Conservation (phyloP, 2,113 vertebrate species). For the Carassius gibelio region DNA sequence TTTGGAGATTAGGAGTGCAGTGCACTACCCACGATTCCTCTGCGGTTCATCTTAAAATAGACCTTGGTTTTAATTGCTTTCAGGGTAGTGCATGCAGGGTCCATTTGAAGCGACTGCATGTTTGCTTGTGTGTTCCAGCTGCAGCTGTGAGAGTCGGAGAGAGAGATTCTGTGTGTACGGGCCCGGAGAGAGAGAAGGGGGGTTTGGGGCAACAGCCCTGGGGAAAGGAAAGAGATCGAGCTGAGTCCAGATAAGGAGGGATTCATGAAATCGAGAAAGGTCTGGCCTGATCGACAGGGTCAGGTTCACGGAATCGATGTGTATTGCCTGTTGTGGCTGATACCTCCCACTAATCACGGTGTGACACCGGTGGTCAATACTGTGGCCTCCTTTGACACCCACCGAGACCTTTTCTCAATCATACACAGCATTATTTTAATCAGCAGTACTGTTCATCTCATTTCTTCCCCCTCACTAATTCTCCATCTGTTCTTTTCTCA, state of each 20-base stretch:
- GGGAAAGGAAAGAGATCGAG: conserved; percentile 44
- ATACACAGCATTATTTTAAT: conserved; percentile 58
- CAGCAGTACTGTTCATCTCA: conserved; percentile 27
- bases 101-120: conserved; percentile 43
- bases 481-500: conserved; percentile 45
- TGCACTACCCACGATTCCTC: conserved; percentile 21
- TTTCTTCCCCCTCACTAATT: conserved; percentile 63
- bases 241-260: conserved; percentile 75
- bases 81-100: conserved; percentile 9
- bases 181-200: not conserved
- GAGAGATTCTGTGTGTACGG: conserved; percentile 30
- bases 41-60: conserved; percentile 38
- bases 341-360: conserved; percentile 74
- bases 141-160: conserved; percentile 24
- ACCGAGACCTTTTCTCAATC: conserved; percentile 12
- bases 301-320: conserved; percentile 69
- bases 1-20: conserved; percentile 2
- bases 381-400: conserved; percentile 10
- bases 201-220: not conserved
- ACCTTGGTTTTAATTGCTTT: conserved; percentile 36
- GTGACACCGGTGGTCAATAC: conserved; percentile 71
- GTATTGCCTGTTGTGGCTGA: conserved; percentile 64
- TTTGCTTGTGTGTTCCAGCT: conserved; percentile 23
- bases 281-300: conserved; percentile 65
- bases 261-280: conserved; percentile 67